Conservation (phyloP, 2,113 vertebrate species). For the Camarhynchus parvulus region DNA sequence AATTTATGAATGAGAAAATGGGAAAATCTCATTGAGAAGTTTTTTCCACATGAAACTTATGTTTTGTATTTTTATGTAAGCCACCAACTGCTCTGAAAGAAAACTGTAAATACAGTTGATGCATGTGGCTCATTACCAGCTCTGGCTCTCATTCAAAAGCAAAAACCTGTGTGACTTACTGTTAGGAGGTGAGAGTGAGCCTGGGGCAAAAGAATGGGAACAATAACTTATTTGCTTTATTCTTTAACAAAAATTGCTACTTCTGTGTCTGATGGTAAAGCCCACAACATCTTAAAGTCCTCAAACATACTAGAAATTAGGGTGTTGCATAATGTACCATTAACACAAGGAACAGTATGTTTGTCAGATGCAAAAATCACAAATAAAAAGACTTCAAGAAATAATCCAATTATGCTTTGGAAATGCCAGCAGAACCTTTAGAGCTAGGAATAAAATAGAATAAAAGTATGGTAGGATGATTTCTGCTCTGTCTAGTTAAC, state of each 20-base stretch:
- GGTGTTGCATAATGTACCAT: not conserved
- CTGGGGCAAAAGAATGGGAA: not conserved
- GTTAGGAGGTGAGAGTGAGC: not conserved
- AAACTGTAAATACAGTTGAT: not conserved
- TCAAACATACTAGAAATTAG: not conserved
- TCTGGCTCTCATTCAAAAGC: not conserved
- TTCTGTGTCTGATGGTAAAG: not conserved
- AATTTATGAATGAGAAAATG: not conserved
- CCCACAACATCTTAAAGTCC: not conserved
- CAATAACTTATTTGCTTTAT: not conserved
- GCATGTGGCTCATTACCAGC: not conserved
- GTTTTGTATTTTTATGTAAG: not conserved
- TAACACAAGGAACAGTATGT: not conserved
- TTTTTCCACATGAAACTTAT: not conserved
- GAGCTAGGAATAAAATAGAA: not conserved
- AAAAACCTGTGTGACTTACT: constrained; percentile 6
- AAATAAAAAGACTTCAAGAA: constrained; percentile 16
- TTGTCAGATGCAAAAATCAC: constrained; percentile 24
- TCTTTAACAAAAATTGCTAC: not conserved
- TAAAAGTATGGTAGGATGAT: not conserved
- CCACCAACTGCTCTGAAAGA: constrained; percentile 2
- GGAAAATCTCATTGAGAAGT: not conserved
- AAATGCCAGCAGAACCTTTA: constrained; percentile 29
- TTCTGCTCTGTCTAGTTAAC: not conserved
- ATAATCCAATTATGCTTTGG: not conserved